A percentile compares a stretch with the other conserved stretches of the same genome.
Evolutionary conservation across 2,113 vertebrate genomes (phyloP).

Genomic region (Caranx ignobilis): DNA sequence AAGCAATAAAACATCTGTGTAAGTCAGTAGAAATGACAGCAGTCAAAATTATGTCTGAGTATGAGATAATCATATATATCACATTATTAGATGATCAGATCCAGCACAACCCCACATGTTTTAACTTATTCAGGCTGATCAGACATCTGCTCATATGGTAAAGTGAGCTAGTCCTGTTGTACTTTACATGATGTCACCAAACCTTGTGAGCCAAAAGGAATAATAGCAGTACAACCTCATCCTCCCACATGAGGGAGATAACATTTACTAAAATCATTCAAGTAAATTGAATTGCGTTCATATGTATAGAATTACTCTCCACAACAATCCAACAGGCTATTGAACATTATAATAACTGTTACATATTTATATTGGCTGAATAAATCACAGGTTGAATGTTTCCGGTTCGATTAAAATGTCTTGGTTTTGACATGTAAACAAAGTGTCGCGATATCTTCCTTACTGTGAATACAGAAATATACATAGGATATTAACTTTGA

Average conservation of each 20-base stretch:
- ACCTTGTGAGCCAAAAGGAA: neutral
- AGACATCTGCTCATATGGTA: neutral
- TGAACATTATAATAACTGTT: neutral
- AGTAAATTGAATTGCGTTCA: neutral
- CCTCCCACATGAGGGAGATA: neutral
- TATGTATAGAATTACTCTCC: neutral
- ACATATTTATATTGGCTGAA: neutral
- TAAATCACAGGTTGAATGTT: slow-evolving; percentile 25
- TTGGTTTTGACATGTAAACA: slow-evolving; percentile 16
- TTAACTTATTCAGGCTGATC: neutral
- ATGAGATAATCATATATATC: neutral
- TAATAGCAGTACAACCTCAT: neutral
- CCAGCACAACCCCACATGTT: neutral
- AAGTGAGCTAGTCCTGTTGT: neutral
- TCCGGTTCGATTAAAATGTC: slow-evolving; percentile 72
- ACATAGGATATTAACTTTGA: neutral
- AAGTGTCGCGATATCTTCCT: slow-evolving; percentile 56
- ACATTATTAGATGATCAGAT: neutral
- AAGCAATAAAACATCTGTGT: slow-evolving; percentile 40
- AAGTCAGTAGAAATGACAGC: neutral
- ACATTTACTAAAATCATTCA: neutral
- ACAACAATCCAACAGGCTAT: neutral
- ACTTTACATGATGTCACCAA: no score
- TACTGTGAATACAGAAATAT: slow-evolving; percentile 20
- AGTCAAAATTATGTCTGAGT: neutral